Evolutionary conservation across 1,140 invertebrate genomes (phyloP).

Genomic region (Camponotus vicinus): DNA sequence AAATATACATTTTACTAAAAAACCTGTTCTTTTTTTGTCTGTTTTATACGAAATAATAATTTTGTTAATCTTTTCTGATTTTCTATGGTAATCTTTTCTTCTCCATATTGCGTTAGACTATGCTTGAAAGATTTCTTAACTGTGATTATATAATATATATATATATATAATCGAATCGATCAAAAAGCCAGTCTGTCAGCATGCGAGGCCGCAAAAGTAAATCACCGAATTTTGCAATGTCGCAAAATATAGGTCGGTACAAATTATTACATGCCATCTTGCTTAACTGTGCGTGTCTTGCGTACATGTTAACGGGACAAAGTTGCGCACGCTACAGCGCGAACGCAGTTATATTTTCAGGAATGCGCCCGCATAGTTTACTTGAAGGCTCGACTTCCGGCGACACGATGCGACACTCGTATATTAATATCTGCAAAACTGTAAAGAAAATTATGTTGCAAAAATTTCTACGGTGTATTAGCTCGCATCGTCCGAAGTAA

Average conservation of each 20-base stretch:
- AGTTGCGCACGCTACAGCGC: constrained; percentile 43
- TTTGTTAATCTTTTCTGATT: not conserved
- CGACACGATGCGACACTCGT: constrained; percentile 26
- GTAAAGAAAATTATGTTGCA: constrained; percentile 35
- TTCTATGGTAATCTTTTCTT: not conserved
- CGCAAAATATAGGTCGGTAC: constrained; percentile 51
- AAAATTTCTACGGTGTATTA: constrained; percentile 42
- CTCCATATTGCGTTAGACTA: not conserved
- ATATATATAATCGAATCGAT: not conserved
- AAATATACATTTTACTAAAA: too few relatives aligned
- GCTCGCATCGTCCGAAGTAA: not conserved
- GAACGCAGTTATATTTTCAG: constrained; percentile 63
- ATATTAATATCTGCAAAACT: constrained; percentile 28
- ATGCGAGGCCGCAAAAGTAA: not conserved
- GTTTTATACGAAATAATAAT: not conserved
- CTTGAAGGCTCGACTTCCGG: constrained; percentile 57
- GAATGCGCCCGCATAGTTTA: constrained; percentile 60
- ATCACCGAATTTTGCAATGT: constrained; percentile 48
- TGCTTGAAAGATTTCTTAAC: not conserved
- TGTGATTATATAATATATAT: not conserved
- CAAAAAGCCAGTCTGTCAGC: not conserved
- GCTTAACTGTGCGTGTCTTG: constrained; percentile 47
- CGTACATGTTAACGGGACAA: constrained; percentile 67
- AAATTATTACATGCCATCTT: constrained; percentile 70
- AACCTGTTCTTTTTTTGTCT: not conserved